A percentile compares a stretch with the other conserved stretches of the same genome.
Evolutionary conservation across 2,888 invertebrate genomes (phyloP).

Genomic region (Hymenopus coronatus): DNA sequence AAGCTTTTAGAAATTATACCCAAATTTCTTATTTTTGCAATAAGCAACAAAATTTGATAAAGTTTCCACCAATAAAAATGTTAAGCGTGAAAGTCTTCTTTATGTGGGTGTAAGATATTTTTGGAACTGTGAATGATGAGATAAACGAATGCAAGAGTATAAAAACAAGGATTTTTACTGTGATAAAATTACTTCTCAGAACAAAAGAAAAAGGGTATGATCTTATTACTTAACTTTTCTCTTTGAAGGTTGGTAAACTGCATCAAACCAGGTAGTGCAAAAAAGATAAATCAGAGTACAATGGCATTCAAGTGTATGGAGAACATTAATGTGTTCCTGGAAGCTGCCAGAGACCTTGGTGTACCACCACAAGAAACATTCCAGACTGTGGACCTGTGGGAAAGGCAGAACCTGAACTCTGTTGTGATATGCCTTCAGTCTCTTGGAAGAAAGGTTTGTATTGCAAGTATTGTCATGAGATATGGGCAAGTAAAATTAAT

Average conservation of each 20-base stretch:
- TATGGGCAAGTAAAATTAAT: too few species aligned
- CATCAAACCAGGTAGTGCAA: slow-evolving; percentile 80
- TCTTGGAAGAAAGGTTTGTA: slow-evolving; percentile 83
- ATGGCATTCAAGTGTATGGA: slow-evolving; percentile 99
- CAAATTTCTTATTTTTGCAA: too few species aligned
- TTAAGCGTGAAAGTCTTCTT: too few species aligned
- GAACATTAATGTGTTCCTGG: slow-evolving; percentile 92
- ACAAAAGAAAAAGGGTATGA: slow-evolving; percentile 33
- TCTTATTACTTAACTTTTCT: neutral
- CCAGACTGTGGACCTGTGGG: slow-evolving; percentile 97
- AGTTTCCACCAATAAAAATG: too few species aligned
- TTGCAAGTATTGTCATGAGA: neutral
- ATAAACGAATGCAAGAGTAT: too few species aligned
- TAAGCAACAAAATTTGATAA: too few species aligned
- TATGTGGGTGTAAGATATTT: too few species aligned
- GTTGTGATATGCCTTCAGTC: slow-evolving; percentile 95
- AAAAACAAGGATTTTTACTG: too few species aligned
- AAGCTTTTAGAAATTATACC: too few species aligned
- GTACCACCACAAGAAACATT: slow-evolving; percentile 93
- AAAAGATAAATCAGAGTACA: slow-evolving; percentile 86
- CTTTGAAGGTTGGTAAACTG: slow-evolving; percentile 74
- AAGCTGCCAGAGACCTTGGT: slow-evolving; percentile 78
- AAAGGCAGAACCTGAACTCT: slow-evolving; percentile 91
- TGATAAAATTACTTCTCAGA: neutral
- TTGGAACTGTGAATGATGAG: too few species aligned